phyloP scores from a whole-genome alignment of 1,140 invertebrate genomes.

The Tetragonula clypearis region DNA sequence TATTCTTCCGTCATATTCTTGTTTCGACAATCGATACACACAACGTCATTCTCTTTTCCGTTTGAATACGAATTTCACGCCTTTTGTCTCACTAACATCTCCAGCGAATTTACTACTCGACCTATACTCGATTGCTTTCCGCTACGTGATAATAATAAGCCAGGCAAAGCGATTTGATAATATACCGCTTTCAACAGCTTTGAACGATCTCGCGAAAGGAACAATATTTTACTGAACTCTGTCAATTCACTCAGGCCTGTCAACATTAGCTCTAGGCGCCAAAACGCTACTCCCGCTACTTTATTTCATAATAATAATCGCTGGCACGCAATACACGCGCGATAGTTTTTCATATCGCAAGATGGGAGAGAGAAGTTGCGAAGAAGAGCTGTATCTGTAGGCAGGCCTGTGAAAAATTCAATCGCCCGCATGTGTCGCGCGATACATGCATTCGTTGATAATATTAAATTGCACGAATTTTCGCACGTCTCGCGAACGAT shows the following conservation, averaged over 20 bases:
- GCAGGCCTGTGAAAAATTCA: neutral
- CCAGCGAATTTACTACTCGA: neutral
- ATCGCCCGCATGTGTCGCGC: neutral
- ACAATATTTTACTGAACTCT: neutral
- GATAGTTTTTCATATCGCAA: neutral
- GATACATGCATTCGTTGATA: slow-evolving; percentile 1
- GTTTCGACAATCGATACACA: neutral
- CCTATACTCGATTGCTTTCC: neutral
- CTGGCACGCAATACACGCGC: neutral
- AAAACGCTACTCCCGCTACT: neutral
- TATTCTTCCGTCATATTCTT: neutral
- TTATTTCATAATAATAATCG: neutral
- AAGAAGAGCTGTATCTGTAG: neutral
- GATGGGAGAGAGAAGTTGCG: neutral
- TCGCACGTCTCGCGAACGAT: slow-evolving; percentile 1
- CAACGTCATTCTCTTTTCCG: neutral
- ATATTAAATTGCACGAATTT: slow-evolving; percentile 34
- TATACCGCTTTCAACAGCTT: neutral
- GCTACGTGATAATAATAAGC: no score
- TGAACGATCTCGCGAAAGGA: neutral
- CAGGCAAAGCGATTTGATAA: no score
- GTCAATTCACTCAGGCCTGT: neutral
- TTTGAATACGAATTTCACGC: neutral
- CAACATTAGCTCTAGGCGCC: neutral
- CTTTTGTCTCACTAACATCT: neutral